These are phyloP conservation scores for Sinocyclocheilus grahami DNA, from an alignment of 2,113 vertebrate species.

Conservation along the genomic window DNA sequence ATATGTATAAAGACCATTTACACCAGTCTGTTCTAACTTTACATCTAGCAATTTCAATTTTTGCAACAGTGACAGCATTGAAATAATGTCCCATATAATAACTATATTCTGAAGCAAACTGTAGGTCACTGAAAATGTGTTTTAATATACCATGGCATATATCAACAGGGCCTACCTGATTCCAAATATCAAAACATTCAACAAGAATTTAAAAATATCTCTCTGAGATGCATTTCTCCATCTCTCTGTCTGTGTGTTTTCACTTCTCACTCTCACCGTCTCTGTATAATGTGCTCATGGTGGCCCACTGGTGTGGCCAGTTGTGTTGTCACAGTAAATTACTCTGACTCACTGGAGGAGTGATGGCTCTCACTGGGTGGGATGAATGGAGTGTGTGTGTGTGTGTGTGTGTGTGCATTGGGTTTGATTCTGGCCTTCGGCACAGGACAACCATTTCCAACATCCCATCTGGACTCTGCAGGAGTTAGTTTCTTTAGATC, in stretches of 20 bases:
- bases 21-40: not conserved
- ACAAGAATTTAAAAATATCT: not conserved
- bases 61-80: not conserved
- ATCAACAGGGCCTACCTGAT: not conserved
- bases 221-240: not conserved
- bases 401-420: not conserved
- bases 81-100: not conserved
- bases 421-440: not conserved
- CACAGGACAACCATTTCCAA: not conserved
- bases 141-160: not conserved
- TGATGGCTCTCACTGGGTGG: constrained; percentile 66
- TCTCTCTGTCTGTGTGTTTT: not conserved
- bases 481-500: not conserved
- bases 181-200: not conserved
- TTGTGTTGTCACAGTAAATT: constrained; percentile 76
- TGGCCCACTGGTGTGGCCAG: constrained; percentile 60
- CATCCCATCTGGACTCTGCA: not conserved
- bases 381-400: constrained; percentile 29
- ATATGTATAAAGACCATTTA: not conserved
- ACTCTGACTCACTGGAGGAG: constrained; percentile 66
- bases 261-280: constrained; percentile 4
- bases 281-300: constrained; percentile 55
- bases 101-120: not conserved
- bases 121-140: not conserved
- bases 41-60: not conserved